Conservation (phyloP, 2,113 vertebrate genomes). For the Empidonax traillii region DNA sequence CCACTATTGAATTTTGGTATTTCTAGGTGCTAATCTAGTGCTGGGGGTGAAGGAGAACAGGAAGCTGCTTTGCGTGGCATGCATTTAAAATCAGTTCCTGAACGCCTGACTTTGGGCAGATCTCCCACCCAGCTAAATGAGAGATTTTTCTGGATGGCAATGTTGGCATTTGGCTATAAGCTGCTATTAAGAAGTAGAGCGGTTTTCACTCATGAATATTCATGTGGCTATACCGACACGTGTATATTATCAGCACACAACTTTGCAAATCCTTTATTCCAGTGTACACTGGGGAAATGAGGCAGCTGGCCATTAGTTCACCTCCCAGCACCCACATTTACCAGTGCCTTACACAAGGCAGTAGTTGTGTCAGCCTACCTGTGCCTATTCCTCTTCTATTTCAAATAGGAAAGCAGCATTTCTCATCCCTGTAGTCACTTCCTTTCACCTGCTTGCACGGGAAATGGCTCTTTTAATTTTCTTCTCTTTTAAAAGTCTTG, state of each 20-base stretch:
- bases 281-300: background rate
- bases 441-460: background rate
- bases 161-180: slow-evolving; percentile 51
- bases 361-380: background rate
- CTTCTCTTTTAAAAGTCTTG: background rate
- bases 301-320: slow-evolving; percentile 3
- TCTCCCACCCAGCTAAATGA: slow-evolving; percentile 54
- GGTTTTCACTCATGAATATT: slow-evolving; percentile 55
- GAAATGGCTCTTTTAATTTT: background rate
- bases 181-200: slow-evolving; percentile 39
- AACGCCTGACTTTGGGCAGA: slow-evolving; percentile 37
- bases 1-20: slow-evolving; percentile 22
- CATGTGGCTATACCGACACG: slow-evolving; percentile 40
- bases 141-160: slow-evolving; percentile 55
- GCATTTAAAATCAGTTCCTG: slow-evolving; percentile 49
- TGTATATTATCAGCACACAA: slow-evolving; percentile 5
- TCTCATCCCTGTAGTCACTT: background rate
- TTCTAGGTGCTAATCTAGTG: slow-evolving; percentile 7
- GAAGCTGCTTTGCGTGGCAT: slow-evolving; percentile 9
- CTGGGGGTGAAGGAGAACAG: slow-evolving; percentile 25
- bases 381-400: background rate
- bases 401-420: background rate
- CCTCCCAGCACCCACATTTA: background rate
- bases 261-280: background rate
- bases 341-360: background rate